Evolutionary conservation across 2,888 invertebrate genomes (phyloP).

Genomic region (Heterodera filipjevi): DNA sequence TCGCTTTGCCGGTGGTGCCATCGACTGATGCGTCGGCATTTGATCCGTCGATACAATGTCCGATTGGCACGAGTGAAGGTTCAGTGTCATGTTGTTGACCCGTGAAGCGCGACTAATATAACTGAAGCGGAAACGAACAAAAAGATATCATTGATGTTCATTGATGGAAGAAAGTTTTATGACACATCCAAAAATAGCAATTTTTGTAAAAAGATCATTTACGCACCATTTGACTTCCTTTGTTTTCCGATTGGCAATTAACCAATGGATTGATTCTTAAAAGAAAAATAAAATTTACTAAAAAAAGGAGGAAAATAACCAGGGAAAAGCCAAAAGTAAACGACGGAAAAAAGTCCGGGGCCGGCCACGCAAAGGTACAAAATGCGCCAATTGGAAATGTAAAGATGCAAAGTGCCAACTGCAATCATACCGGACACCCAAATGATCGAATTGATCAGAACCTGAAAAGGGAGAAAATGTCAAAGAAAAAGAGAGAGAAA

Average conservation of each 20-base stretch:
- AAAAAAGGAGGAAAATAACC: background rate
- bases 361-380: constrained; percentile 53
- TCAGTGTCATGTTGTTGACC: constrained; percentile 48
- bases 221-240: constrained; percentile 45
- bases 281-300: constrained; percentile 33
- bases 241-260: constrained; percentile 52
- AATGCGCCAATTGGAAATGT: constrained; percentile 53
- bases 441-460: constrained; percentile 38
- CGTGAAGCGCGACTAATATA: constrained; percentile 47
- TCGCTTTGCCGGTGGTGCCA: background rate
- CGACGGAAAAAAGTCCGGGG: constrained; percentile 52
- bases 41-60: constrained; percentile 13
- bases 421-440: constrained; percentile 57
- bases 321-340: constrained; percentile 48
- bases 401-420: constrained; percentile 54
- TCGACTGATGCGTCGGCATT: constrained; percentile 1
- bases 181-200: too few relatives aligned
- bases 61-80: constrained; percentile 41
- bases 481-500: background rate
- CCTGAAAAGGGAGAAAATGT: constrained; percentile 7
- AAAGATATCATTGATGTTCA: background rate
- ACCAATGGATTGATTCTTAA: constrained; percentile 60
- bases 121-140: constrained; percentile 23
- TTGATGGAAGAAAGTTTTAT: too few relatives aligned
- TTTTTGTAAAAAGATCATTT: too few relatives aligned